Conservation (phyloP, 2,797 vertebrate species). For the Corythornis leucogaster region DNA sequence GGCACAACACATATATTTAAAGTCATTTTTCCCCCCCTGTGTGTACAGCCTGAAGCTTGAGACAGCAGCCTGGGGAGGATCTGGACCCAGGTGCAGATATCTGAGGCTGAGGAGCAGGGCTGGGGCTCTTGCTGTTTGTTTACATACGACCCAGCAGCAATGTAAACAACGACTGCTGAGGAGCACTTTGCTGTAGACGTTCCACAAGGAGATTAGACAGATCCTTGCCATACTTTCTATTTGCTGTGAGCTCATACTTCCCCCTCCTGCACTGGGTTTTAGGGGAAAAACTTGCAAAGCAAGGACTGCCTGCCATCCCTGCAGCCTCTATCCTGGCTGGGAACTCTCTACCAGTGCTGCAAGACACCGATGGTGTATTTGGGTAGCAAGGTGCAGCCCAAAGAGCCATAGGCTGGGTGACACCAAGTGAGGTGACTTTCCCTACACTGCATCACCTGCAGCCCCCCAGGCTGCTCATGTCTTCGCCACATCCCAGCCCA, state of each 20-base stretch:
- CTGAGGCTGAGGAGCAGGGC: background rate
- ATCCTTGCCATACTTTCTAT: background rate
- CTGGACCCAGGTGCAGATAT: background rate
- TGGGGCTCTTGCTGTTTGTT: background rate
- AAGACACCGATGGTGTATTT: rapidly evolving
- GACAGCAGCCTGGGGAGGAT: background rate
- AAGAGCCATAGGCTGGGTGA: background rate
- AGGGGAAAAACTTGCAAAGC: background rate
- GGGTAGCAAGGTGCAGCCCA: background rate
- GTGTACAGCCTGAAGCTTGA: background rate
- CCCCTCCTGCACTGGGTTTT: background rate
- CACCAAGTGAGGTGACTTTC: rapidly evolving
- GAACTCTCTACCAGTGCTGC: background rate
- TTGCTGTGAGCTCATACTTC: background rate
- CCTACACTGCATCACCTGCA: background rate
- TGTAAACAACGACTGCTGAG: background rate
- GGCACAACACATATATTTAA: background rate
- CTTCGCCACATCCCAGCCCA: background rate
- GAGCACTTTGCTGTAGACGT: background rate
- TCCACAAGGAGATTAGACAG: rapidly evolving
- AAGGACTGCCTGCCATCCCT: background rate
- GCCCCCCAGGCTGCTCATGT: rapidly evolving
- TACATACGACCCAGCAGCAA: background rate
- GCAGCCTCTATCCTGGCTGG: background rate
- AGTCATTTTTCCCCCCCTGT: rapidly evolving